phyloP scores from a whole-genome alignment of 2,888 invertebrate species.

The Hoplodrina ambigua region DNA sequence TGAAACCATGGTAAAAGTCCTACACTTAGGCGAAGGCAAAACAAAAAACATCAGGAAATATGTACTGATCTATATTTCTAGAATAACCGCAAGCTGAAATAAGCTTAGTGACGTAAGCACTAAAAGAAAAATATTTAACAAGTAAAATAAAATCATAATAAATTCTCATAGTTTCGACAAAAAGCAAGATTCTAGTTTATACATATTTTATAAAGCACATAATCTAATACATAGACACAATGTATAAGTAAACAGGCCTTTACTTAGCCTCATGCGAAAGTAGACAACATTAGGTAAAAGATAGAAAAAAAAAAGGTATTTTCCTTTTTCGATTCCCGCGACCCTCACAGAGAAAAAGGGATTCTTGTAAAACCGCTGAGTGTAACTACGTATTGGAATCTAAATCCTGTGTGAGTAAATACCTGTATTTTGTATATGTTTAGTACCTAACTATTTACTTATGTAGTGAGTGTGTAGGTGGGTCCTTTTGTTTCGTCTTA shows the following conservation, averaged over 20 bases:
- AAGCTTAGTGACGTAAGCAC: no score
- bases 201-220: neutral
- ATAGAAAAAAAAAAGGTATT: slow-evolving; percentile 34
- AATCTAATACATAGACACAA: slow-evolving; percentile 1
- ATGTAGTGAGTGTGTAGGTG: neutral
- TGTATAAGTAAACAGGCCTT: neutral
- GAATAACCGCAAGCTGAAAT: no score
- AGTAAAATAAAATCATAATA: no score
- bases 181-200: no score
- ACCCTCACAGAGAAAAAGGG: slow-evolving; percentile 37
- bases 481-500: slow-evolving; percentile 9
- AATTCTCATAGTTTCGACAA: no score
- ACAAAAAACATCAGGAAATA: no score
- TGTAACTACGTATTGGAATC: slow-evolving; percentile 25
- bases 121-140: no score
- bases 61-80: no score
- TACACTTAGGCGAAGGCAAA: no score
- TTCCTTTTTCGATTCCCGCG: slow-evolving; percentile 22
- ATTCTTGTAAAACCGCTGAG: slow-evolving; percentile 48
- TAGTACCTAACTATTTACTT: neutral
- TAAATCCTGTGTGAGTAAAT: slow-evolving; percentile 34
- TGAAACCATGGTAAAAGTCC: no score
- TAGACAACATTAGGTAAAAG: slow-evolving; percentile 21
- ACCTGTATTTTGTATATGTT: slow-evolving; percentile 30
- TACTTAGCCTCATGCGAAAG: slow-evolving; percentile 10